These are phyloP conservation scores for Abscondita cerata DNA, from an alignment of 2,888 invertebrate genomes.

Conservation along the genomic window DNA sequence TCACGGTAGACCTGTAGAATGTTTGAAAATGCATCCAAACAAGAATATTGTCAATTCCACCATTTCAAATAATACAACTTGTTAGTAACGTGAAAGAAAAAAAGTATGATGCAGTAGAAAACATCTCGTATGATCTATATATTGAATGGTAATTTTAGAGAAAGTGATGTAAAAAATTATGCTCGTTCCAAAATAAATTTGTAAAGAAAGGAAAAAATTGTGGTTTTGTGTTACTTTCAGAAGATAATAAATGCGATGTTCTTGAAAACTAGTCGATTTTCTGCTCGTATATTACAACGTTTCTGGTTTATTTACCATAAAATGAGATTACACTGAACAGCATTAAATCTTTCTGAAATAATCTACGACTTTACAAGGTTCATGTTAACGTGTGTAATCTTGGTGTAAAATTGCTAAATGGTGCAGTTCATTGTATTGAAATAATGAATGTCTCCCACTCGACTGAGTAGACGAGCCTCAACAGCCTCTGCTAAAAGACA, in stretches of 20 bases:
- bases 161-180: no score
- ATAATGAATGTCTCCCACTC: constrained; percentile 58
- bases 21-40: no score
- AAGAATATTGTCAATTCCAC: no score
- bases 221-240: constrained; percentile 16
- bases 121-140: no score
- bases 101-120: no score
- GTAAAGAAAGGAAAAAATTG: background rate
- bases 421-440: constrained; percentile 59
- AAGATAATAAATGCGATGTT: constrained; percentile 19
- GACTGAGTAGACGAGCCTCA: constrained; percentile 43
- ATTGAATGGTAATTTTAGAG: no score
- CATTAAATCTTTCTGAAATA: constrained; percentile 48
- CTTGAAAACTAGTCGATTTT: constrained; percentile 21
- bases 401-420: constrained; percentile 58
- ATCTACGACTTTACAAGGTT: constrained; percentile 47
- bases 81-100: no score
- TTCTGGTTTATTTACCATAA: constrained; percentile 32
- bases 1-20: no score
- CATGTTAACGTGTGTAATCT: constrained; percentile 55
- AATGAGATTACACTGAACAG: constrained; percentile 25
- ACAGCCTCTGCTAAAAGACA: constrained; percentile 37
- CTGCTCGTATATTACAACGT: constrained; percentile 17
- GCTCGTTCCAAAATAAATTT: no score
- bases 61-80: no score